A percentile compares a stretch with the other conserved stretches of the same genome.
Evolutionary conservation across 2,888 invertebrate species (phyloP).

Genomic region (Pteria penguin): DNA sequence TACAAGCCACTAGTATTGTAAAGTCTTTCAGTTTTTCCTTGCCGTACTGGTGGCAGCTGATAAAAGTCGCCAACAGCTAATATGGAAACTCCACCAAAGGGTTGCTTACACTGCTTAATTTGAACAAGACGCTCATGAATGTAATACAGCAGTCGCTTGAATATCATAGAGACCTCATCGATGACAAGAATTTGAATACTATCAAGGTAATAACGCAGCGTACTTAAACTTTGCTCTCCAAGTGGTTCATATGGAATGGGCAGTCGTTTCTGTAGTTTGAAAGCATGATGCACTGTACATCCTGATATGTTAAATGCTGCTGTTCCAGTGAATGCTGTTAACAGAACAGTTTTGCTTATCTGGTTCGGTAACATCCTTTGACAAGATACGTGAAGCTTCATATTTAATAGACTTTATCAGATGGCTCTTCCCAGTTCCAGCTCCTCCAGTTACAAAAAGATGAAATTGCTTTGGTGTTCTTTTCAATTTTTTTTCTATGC

Average conservation of each 20-base stretch:
- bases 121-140: too few species aligned
- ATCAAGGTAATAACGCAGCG: conserved; percentile 32
- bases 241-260: conserved; percentile 31
- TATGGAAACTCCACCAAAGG: conserved; percentile 74
- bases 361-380: conserved; percentile 11
- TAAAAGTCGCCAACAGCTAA: conserved; percentile 75
- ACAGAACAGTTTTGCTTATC: conserved; percentile 40
- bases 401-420: conserved; percentile 30
- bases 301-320: too few species aligned
- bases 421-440: conserved; percentile 37
- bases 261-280: conserved; percentile 37
- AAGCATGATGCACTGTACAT: conserved; percentile 62
- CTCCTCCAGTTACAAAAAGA: conserved; percentile 35
- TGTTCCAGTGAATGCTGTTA: conserved; percentile 59
- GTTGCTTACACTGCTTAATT: conserved; percentile 32
- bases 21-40: not conserved
- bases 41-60: conserved; percentile 71
- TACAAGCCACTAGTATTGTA: not conserved
- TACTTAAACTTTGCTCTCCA: conserved; percentile 37
- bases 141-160: conserved; percentile 55
- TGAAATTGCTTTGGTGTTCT: not conserved
- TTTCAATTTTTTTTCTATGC: not conserved
- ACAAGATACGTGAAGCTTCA: conserved; percentile 23
- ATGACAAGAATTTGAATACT: conserved; percentile 61
- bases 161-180: conserved; percentile 77